phyloP scores from a whole-genome alignment of 2,797 vertebrate genomes.

The Margarornis squamiger region DNA sequence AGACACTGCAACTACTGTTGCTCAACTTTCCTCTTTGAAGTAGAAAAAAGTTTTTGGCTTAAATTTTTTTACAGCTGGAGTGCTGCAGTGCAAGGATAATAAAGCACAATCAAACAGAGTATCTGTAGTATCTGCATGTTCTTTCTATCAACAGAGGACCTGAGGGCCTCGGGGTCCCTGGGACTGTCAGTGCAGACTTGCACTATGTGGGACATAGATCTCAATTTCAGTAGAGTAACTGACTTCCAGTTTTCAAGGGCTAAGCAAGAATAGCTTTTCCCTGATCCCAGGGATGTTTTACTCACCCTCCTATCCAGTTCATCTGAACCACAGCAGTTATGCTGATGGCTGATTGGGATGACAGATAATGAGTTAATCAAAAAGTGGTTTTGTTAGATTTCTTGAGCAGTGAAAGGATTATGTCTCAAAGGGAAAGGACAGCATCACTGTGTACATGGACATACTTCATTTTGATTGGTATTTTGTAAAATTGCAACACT shows the following conservation, averaged over 20 bases:
- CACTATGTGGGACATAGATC: fast-evolving
- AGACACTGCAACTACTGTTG: background rate
- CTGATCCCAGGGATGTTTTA: background rate
- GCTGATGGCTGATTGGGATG: background rate
- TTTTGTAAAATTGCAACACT: background rate
- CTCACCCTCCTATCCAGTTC: background rate
- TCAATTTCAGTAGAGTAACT: background rate
- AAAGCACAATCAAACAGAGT: background rate
- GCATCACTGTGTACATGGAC: background rate
- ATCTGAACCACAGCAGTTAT: background rate
- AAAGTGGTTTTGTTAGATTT: background rate
- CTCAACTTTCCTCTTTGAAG: background rate
- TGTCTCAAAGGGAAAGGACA: background rate
- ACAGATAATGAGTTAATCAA: background rate
- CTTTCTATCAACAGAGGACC: background rate
- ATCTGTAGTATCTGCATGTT: background rate
- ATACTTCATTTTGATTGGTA: background rate
- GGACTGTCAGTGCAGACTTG: background rate
- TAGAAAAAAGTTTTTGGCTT: background rate
- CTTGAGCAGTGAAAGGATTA: background rate
- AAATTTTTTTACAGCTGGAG: background rate
- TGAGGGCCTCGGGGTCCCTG: background rate
- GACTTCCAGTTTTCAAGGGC: background rate
- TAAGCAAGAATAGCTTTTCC: background rate
- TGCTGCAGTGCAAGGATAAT: background rate